A percentile compares a stretch with the other conserved stretches of the same genome.
Evolutionary conservation across 2,888 invertebrate species (phyloP).

Genomic region (Tiliacea aurago): DNA sequence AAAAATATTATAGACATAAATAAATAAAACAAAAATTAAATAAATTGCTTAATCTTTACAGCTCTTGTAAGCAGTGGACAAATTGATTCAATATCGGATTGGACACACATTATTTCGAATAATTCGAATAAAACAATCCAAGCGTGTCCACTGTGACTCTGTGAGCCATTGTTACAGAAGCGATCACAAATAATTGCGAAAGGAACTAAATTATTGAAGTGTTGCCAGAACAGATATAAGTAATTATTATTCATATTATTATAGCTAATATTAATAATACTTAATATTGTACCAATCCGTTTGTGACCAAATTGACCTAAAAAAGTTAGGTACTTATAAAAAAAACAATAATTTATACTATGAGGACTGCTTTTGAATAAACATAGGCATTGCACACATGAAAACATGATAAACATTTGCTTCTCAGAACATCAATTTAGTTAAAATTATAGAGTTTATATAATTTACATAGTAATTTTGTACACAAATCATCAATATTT

Average conservation of each 20-base stretch:
- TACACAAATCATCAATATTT: conserved; percentile 4
- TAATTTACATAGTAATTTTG: conserved; percentile 8
- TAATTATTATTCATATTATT: conserved; percentile 28
- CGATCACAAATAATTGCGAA: conserved; percentile 50
- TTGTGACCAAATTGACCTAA: conserved; percentile 65
- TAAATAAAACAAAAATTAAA: conserved; percentile 48
- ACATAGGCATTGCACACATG: background rate
- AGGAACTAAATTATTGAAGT: conserved; percentile 35
- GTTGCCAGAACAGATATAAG: conserved; percentile 43
- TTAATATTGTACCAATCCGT: conserved; percentile 51
- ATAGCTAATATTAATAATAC: conserved; percentile 70
- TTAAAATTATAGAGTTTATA: conserved; percentile 2
- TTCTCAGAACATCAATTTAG: background rate
- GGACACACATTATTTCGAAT: conserved; percentile 11
- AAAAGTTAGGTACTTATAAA: conserved; percentile 12
- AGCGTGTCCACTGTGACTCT: conserved; percentile 3
- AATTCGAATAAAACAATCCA: conserved; percentile 20
- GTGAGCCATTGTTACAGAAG: conserved; percentile 10
- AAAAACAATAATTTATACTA: conserved; percentile 24
- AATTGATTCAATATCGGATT: conserved; percentile 25
- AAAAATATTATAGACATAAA: conserved; percentile 31
- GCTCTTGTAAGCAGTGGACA: conserved; percentile 22
- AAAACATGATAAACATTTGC: background rate
- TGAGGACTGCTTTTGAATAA: conserved; percentile 5
- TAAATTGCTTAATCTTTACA: conserved; percentile 24